Percentiles rank a stretch among this genome's conserved stretches.
phyloP scores from a whole-genome alignment of 1,140 invertebrate species.

The Heliconius hermathena region DNA sequence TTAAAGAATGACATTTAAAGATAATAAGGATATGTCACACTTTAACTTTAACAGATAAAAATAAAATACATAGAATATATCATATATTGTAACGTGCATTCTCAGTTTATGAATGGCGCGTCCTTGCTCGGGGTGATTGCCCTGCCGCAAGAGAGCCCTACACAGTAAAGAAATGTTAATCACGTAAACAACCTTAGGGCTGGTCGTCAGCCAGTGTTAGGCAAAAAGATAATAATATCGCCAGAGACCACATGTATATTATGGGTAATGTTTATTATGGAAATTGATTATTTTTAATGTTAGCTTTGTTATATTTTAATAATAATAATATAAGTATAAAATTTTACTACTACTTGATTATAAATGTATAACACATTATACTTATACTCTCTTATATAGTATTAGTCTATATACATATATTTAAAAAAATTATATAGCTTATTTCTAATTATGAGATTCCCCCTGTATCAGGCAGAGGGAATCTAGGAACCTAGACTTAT shows the following conservation, averaged over 20 bases:
- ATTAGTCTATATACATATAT: too few relatives aligned
- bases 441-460: too few relatives aligned
- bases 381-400: too few relatives aligned
- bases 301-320: not conserved
- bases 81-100: not conserved
- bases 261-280: not conserved
- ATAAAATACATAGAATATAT: not conserved
- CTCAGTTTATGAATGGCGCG: conserved; percentile 27
- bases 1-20: too few relatives aligned
- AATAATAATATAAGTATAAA: not conserved
- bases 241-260: not conserved
- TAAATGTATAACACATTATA: too few relatives aligned
- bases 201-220: conserved; percentile 13
- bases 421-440: too few relatives aligned
- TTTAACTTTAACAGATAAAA: too few relatives aligned
- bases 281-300: not conserved
- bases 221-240: not conserved
- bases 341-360: too few relatives aligned
- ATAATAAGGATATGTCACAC: too few relatives aligned
- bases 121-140: conserved; percentile 25
- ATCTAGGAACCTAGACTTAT: too few relatives aligned
- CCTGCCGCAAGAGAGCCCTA: conserved; percentile 11
- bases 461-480: too few relatives aligned
- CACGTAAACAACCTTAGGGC: conserved; percentile 25
- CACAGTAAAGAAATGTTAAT: conserved; percentile 21